Percentiles rank a stretch among this genome's conserved stretches.
Conservation (phyloP, 2,888 invertebrate genomes). For the Conistra vaccinii region DNA sequence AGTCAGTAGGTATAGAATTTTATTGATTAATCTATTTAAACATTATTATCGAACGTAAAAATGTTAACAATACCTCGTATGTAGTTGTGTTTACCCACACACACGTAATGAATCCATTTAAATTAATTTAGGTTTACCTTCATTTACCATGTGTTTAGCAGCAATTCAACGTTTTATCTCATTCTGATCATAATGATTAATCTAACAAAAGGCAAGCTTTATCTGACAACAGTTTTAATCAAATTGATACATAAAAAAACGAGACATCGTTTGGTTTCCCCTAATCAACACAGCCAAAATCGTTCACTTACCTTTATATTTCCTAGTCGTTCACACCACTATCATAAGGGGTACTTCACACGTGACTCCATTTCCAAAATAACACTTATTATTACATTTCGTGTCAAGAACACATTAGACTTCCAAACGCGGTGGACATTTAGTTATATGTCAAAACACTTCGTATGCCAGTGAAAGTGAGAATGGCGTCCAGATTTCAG, state of each 20-base stretch:
- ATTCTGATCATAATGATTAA: neutral
- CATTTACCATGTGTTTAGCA: neutral
- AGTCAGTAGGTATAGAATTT: neutral
- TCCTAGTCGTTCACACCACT: conserved; percentile 78
- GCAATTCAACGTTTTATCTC: neutral
- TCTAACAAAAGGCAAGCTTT: neutral
- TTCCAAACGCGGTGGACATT: conserved; percentile 80
- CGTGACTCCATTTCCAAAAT: conserved; percentile 83
- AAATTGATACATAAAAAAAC: neutral
- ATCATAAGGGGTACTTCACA: conserved; percentile 86
- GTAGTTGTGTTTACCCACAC: conserved; percentile 22
- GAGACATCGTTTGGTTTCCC: conserved; percentile 44
- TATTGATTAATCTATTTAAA: neutral
- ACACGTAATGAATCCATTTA: neutral
- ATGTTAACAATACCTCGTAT: neutral
- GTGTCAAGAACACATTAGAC: conserved; percentile 89
- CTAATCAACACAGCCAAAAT: conserved; percentile 72
- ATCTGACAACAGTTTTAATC: neutral
- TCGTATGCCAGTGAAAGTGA: conserved; percentile 84
- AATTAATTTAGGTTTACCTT: neutral
- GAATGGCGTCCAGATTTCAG: conserved; percentile 86
- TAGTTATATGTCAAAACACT: conserved; percentile 86
- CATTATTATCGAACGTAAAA: neutral
- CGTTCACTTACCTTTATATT: conserved; percentile 78
- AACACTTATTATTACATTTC: conserved; percentile 77